phyloP scores from a whole-genome alignment of 2,113 vertebrate species.

The Nanger granti region DNA sequence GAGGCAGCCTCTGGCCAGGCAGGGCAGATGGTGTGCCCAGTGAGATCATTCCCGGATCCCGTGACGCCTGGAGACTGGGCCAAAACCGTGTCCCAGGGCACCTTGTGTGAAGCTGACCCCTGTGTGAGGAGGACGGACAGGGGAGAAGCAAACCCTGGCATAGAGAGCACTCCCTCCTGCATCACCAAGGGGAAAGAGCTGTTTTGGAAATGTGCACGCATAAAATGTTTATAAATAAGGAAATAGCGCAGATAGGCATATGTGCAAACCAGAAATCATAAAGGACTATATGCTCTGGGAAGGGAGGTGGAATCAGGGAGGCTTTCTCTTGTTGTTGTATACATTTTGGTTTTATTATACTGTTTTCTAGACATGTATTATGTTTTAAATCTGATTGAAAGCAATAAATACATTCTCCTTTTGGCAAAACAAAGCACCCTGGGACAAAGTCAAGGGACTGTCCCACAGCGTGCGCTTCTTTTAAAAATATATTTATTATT shows the following conservation, averaged over 20 bases:
- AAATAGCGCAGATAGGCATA: rapidly evolving
- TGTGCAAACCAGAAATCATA: neutral
- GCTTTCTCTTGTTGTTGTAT: neutral
- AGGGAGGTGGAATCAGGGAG: neutral
- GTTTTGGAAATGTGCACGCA: neutral
- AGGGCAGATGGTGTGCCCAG: conserved; percentile 57
- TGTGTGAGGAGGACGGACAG: neutral
- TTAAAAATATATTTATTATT: neutral
- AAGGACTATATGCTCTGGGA: neutral
- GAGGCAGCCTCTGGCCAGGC: conserved; percentile 37
- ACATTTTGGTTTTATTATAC: neutral
- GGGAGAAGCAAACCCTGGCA: neutral
- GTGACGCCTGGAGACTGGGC: conserved; percentile 47
- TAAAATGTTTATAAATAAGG: neutral
- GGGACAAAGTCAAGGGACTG: neutral
- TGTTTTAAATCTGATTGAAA: neutral
- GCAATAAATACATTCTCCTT: neutral
- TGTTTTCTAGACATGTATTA: neutral
- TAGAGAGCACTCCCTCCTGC: neutral
- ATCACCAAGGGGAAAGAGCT: neutral
- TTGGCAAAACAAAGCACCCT: neutral
- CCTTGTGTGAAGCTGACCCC: neutral
- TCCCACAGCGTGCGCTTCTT: neutral
- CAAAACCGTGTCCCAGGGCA: conserved; percentile 56
- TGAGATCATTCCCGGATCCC: conserved; percentile 59